A percentile compares a stretch with the other conserved stretches of the same genome.
Evolutionary conservation across 2,113 vertebrate genomes (phyloP).

Genomic region (Silurus glanis): DNA sequence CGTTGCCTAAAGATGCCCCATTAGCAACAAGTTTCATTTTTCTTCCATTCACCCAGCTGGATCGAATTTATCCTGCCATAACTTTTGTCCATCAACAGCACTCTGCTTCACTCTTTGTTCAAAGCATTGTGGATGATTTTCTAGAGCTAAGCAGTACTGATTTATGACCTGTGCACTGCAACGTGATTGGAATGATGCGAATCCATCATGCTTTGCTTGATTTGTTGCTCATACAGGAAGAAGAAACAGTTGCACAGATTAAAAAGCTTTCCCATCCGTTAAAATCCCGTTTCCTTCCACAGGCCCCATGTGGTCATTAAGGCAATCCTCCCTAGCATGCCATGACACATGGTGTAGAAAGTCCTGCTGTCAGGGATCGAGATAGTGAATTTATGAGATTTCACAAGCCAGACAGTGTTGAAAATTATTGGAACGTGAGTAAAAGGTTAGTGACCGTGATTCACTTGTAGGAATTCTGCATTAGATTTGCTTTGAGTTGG

Average conservation of each 20-base stretch:
- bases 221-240: conserved; percentile 36
- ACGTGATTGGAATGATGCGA: conserved; percentile 1
- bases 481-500: neutral
- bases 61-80: conserved; percentile 35
- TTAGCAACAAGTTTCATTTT: conserved; percentile 19
- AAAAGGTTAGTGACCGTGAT: neutral
- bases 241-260: conserved; percentile 34
- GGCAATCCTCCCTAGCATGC: neutral
- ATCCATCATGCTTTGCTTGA: conserved; percentile 45
- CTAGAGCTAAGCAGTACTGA: conserved; percentile 1
- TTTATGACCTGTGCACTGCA: neutral
- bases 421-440: neutral
- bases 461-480: neutral
- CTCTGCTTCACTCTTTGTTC: conserved; percentile 17
- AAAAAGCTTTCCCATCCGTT: conserved; percentile 40
- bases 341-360: conserved; percentile 17
- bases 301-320: conserved; percentile 29
- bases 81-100: neutral
- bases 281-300: conserved; percentile 33
- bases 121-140: neutral
- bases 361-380: neutral
- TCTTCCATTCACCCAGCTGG: conserved; percentile 20
- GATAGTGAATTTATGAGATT: neutral
- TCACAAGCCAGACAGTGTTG: neutral
- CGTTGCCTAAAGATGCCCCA: conserved; percentile 18